Evolutionary conservation across 2,888 invertebrate species (phyloP).

Genomic region (Magallana nippona): DNA sequence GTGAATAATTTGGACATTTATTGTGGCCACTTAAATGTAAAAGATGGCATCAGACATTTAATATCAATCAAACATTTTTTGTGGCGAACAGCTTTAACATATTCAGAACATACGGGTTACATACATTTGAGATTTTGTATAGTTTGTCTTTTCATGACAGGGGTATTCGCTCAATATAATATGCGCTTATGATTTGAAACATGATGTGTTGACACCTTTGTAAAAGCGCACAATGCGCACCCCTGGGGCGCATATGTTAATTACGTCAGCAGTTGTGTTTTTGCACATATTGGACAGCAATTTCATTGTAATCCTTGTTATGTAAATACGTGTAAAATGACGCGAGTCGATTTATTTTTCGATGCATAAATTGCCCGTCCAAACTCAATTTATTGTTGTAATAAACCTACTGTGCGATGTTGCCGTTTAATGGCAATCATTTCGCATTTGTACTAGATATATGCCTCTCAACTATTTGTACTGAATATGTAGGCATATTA

Average conservation of each 20-base stretch:
- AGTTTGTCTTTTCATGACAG: slow-evolving; percentile 16
- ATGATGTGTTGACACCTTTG: neutral
- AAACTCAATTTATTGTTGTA: neutral
- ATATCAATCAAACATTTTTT: slow-evolving; percentile 12
- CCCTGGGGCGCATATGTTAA: neutral
- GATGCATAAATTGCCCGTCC: neutral
- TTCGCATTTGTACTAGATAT: no score
- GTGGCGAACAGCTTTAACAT: neutral
- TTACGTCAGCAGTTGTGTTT: slow-evolving; percentile 19
- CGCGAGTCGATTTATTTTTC: neutral
- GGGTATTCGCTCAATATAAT: neutral
- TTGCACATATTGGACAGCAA: slow-evolving; percentile 12
- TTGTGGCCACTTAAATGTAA: slow-evolving; percentile 3
- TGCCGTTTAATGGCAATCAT: no score
- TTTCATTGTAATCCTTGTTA: slow-evolving; percentile 1
- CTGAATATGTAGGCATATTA: no score
- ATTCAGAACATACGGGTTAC: neutral
- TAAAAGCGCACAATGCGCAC: neutral
- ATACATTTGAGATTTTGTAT: slow-evolving; percentile 21
- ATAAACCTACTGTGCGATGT: neutral
- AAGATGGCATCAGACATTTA: slow-evolving; percentile 23
- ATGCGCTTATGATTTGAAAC: slow-evolving; percentile 26
- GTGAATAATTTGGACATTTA: slow-evolving; percentile 22
- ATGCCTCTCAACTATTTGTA: no score
- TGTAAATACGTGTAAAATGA: neutral